phyloP scores from a whole-genome alignment of 2,888 invertebrate genomes.

The Tridacna gigas region DNA sequence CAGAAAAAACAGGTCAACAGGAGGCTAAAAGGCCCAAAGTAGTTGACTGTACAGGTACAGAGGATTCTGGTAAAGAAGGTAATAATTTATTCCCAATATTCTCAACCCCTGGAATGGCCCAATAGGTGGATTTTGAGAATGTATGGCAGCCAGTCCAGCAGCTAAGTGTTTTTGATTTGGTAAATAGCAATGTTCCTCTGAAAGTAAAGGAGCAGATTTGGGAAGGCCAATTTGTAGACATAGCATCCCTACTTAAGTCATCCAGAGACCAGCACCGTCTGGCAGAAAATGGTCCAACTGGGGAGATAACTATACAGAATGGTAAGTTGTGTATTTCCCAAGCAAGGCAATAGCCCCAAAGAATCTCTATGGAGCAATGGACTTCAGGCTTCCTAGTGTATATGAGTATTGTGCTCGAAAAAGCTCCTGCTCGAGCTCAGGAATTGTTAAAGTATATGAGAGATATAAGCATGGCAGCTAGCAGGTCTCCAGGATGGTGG shows the following conservation, averaged over 20 bases:
- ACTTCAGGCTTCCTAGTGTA: not conserved
- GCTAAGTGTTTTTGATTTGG: not conserved
- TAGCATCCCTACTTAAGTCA: not conserved
- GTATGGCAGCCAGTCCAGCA: not conserved
- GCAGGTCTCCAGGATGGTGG: too few relatives aligned
- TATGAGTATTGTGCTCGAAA: not conserved
- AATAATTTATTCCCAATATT: too few relatives aligned
- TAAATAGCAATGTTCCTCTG: not conserved
- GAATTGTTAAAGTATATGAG: not conserved
- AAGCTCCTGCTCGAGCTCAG: too few relatives aligned
- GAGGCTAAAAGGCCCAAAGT: too few relatives aligned
- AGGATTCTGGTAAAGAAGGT: too few relatives aligned
- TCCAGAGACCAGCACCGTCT: not conserved
- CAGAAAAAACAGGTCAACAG: too few relatives aligned
- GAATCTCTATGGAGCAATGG: not conserved
- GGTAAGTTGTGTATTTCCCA: too few relatives aligned
- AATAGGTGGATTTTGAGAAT: too few relatives aligned
- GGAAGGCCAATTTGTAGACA: not conserved
- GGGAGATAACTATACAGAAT: too few relatives aligned
- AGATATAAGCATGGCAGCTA: not conserved
- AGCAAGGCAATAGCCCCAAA: too few relatives aligned
- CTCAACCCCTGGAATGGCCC: too few relatives aligned
- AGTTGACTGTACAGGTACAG: too few relatives aligned
- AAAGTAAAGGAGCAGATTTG: not conserved
- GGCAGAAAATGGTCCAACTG: not conserved